Base-by-base conservation (phyloP, 2,888 invertebrate genomes). In the Cinara cedri region DNA sequence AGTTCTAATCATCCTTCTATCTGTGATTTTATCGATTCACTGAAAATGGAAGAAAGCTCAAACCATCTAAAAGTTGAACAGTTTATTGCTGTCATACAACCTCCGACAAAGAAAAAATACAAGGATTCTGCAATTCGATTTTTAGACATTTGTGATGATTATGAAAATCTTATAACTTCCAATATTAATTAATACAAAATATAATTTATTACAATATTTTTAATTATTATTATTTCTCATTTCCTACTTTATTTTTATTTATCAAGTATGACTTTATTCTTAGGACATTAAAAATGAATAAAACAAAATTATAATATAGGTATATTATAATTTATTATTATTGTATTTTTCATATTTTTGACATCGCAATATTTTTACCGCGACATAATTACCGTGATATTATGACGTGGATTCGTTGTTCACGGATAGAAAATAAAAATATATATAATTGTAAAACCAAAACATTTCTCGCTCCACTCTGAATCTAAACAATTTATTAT, bases 91-190 rank as follows among this genome's bases (percentile, higher is more conserved):
- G 19, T 42, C 19, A 63, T 63, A 0, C 13, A 44, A 63, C 42
- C 63, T 63, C n/a, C n/a, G n/a, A 44, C 42, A n/a, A 34, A 34
- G n/a, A 62, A 62, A 34, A 62, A 62, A 34, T 34, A 62, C 62
- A 19, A 44, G 44, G 44, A 63, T 63, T 63, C 42, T 63, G n/a
- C 21, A 13, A 44, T 63, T 13, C 2, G 11, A 19, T 19, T 42
- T 11, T 2, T 10, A n/a, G n/a, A 3, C 8, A 62, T 11, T 19
- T 19, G 44, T 3, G 13, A 44, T 44, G 6, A 63, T 13, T 63
- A 44, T 44, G 13, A 44, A 44, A 21, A 24, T 21, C 21, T 34
- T 21, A 46, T 8, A 21, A 6, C 21, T 65, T 1, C 10, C 34
- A 42, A 34, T 42, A 3, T 62, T 11, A 9, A 62, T 6, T 62